phyloP scores from a whole-genome alignment of 2,113 vertebrate genomes.

The Cyanoliseus patagonus region DNA sequence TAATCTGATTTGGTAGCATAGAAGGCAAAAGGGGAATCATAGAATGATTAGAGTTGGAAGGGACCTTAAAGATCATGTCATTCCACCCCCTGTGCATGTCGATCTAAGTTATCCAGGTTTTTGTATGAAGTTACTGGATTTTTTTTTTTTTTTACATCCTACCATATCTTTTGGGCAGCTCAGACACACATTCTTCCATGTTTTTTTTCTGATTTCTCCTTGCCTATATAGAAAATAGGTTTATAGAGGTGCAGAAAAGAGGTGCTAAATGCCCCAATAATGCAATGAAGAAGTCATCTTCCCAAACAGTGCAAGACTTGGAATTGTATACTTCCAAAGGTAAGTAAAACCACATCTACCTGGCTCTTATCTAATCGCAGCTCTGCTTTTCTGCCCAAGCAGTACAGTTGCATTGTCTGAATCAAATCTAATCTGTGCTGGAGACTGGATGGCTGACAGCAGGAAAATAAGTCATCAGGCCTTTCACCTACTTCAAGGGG shows the following conservation, averaged over 20 bases:
- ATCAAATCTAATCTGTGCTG: not conserved
- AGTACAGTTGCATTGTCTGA: not conserved
- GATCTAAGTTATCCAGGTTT: not conserved
- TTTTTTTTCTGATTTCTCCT: not conserved
- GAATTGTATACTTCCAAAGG: not conserved
- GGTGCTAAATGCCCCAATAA: too few species aligned
- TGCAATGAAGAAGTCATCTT: not conserved
- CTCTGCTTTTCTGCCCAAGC: not conserved
- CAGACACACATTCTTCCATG: rapidly evolving
- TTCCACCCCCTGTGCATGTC: not conserved
- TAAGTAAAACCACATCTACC: not conserved
- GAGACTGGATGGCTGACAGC: not conserved
- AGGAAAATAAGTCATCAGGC: not conserved
- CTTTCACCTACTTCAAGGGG: not conserved
- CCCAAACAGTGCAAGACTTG: rapidly evolving
- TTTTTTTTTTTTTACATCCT: not conserved
- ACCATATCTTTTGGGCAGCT: not conserved
- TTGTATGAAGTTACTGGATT: not conserved
- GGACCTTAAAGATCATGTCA: not conserved
- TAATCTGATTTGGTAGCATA: not conserved
- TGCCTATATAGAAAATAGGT: not conserved
- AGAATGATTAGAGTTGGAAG: not conserved
- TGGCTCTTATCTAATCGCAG: not conserved
- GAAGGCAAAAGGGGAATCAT: not conserved
- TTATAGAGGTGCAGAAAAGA: rapidly evolving